Evolutionary conservation across 1,140 invertebrate species (phyloP).

Genomic region (Drosophila dunni): DNA sequence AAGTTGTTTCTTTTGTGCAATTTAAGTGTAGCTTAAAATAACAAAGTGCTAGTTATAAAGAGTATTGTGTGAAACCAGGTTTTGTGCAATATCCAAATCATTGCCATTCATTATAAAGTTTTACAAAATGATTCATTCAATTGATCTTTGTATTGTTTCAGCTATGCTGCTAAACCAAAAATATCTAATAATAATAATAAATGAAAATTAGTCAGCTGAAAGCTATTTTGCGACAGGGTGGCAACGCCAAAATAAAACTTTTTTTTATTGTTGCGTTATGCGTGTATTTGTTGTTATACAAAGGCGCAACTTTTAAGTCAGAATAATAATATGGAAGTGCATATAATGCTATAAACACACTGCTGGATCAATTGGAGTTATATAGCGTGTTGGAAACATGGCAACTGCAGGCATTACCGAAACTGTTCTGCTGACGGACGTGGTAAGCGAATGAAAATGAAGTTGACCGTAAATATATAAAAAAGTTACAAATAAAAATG

Average conservation of each 20-base stretch:
- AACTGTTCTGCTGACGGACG: conserved; percentile 66
- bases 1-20: conserved; percentile 24
- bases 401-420: conserved; percentile 29
- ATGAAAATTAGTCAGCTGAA: conserved; percentile 1
- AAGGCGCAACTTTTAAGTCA: conserved; percentile 47
- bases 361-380: conserved; percentile 11
- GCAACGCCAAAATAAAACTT: conserved; percentile 20
- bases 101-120: conserved; percentile 1
- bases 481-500: not conserved
- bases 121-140: not conserved
- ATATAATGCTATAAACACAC: conserved; percentile 27
- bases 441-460: conserved; percentile 48
- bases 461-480: conserved; percentile 7
- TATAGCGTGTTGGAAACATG: conserved; percentile 27
- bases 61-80: conserved; percentile 31
- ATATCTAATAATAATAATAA: not conserved
- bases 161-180: not conserved
- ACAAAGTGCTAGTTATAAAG: conserved; percentile 42
- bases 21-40: conserved; percentile 14
- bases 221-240: not conserved
- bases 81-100: not conserved
- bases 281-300: conserved; percentile 24
- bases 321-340: conserved; percentile 10
- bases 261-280: not conserved
- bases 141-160: not conserved